A percentile compares a stretch with the other conserved stretches of the same genome.
These are phyloP conservation scores for Phrynosoma platyrhinos DNA, from an alignment of 2,113 vertebrate species.

Conservation along the genomic window DNA sequence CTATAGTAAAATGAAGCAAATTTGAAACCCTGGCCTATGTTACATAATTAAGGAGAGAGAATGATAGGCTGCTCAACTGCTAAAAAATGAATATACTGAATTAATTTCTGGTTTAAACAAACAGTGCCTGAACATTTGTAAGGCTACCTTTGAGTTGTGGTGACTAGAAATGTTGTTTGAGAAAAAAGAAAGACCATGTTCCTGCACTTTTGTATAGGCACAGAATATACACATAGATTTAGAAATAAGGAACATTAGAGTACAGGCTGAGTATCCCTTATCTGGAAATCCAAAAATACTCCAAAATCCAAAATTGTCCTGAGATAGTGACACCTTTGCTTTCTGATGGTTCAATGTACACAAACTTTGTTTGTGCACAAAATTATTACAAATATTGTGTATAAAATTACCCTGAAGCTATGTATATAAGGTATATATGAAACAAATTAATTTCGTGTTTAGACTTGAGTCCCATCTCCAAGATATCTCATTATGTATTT, in stretches of 20 bases:
- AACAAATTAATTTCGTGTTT: too few relatives aligned
- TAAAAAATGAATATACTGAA: neutral
- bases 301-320: too few relatives aligned
- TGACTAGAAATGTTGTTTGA: neutral
- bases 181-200: neutral
- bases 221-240: neutral
- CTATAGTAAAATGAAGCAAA: neutral
- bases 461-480: too few relatives aligned
- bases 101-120: neutral
- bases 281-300: too few relatives aligned
- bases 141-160: neutral
- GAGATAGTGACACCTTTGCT: too few relatives aligned
- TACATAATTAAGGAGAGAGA: neutral
- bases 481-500: too few relatives aligned
- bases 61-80: neutral
- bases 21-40: neutral
- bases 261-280: too few relatives aligned
- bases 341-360: too few relatives aligned
- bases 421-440: too few relatives aligned
- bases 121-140: neutral
- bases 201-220: neutral
- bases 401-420: too few relatives aligned
- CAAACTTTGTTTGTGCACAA: too few relatives aligned
- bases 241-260: neutral
- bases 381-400: too few relatives aligned